Percentiles rank a stretch among this genome's conserved stretches.
phyloP scores from a whole-genome alignment of 2,113 vertebrate genomes.

The Syngnathus typhle region DNA sequence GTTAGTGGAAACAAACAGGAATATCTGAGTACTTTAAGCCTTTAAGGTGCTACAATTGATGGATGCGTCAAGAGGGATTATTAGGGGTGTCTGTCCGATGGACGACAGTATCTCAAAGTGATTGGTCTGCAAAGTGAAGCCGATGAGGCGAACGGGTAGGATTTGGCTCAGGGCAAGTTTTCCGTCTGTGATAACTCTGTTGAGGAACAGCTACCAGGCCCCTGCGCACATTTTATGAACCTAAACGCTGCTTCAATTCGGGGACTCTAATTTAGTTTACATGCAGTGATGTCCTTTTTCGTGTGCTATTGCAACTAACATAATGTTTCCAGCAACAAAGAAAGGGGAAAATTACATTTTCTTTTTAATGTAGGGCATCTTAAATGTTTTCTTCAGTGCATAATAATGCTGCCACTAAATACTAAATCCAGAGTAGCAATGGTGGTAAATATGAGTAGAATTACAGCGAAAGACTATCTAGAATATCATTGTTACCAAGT shows the following conservation, averaged over 20 bases:
- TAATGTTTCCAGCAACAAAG: neutral
- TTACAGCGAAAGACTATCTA: too few relatives aligned
- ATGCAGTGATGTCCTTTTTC: constrained; percentile 42
- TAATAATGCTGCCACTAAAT: too few relatives aligned
- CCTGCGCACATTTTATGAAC: constrained; percentile 47
- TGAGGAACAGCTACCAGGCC: constrained; percentile 36
- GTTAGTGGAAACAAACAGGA: neutral
- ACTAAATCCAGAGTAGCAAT: too few relatives aligned
- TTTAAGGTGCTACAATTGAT: constrained; percentile 11
- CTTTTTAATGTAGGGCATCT: neutral
- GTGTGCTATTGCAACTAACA: constrained; percentile 2
- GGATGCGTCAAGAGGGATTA: constrained; percentile 26
- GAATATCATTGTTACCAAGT: too few relatives aligned
- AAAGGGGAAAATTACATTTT: neutral
- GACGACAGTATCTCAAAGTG: constrained; percentile 3
- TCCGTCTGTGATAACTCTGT: constrained; percentile 25
- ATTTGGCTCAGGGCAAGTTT: constrained; percentile 20
- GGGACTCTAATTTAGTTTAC: constrained; percentile 45
- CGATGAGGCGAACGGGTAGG: neutral
- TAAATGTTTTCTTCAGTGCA: neutral
- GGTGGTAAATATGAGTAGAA: too few relatives aligned
- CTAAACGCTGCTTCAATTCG: constrained; percentile 37
- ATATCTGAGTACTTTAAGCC: neutral
- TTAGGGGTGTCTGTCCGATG: constrained; percentile 7
- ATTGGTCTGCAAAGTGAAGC: constrained; percentile 1